Percentiles rank a stretch among this genome's conserved stretches.
These are phyloP conservation scores for Erpobdella octoculata DNA, from an alignment of 2,888 invertebrate genomes.

Conservation along the genomic window DNA sequence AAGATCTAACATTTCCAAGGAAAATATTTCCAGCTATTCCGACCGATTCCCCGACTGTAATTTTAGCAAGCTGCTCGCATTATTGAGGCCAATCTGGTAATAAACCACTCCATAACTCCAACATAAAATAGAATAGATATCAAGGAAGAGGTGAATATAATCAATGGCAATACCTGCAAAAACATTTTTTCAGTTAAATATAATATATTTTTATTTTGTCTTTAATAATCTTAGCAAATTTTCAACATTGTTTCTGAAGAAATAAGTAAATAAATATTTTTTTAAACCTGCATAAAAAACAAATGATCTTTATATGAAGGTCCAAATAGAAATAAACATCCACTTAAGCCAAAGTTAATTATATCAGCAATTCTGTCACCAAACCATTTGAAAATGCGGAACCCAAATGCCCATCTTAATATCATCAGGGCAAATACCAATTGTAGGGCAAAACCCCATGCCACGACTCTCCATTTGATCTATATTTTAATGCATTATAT, in stretches of 20 bases:
- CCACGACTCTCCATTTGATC: slow-evolving; percentile 38
- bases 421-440: slow-evolving; percentile 54
- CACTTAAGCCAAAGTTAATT: slow-evolving; percentile 51
- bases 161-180: slow-evolving; percentile 65
- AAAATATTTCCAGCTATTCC: slow-evolving; percentile 88
- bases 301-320: slow-evolving; percentile 51
- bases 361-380: slow-evolving; percentile 38
- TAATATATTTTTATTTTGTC: too few relatives aligned
- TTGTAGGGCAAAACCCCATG: slow-evolving; percentile 39
- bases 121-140: slow-evolving; percentile 79
- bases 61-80: slow-evolving; percentile 65
- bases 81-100: slow-evolving; percentile 70
- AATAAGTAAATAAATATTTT: too few relatives aligned
- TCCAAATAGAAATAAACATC: slow-evolving; percentile 76
- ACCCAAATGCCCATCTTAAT: slow-evolving; percentile 44
- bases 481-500: too few relatives aligned
- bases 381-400: slow-evolving; percentile 60
- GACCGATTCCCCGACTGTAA: slow-evolving; percentile 88
- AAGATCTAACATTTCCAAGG: slow-evolving; percentile 81
- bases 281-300: slow-evolving; percentile 82
- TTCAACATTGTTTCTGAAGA: too few relatives aligned
- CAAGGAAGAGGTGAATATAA: slow-evolving; percentile 83
- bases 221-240: too few relatives aligned
- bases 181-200: too few relatives aligned
- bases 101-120: slow-evolving; percentile 74